Conservation (phyloP, 2,888 invertebrate species). For the Latrodectus elegans region DNA sequence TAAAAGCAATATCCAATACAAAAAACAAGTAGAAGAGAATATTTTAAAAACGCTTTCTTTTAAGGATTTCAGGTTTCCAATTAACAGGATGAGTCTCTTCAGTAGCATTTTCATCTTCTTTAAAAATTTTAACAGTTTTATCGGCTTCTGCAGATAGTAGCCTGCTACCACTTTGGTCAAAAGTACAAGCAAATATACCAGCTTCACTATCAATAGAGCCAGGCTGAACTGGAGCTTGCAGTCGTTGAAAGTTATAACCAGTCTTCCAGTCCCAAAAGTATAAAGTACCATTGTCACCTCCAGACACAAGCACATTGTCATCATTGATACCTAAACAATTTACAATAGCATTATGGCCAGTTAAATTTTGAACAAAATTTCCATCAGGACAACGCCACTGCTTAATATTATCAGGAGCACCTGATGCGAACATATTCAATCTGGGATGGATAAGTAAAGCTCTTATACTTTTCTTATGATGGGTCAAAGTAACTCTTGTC, state of each 20-base stretch:
- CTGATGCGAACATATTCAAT: slow-evolving; percentile 95
- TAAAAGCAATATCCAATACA: neutral
- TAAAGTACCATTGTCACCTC: slow-evolving; percentile 98
- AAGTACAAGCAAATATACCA: slow-evolving; percentile 96
- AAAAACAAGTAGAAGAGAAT: neutral
- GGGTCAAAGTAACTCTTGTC: slow-evolving; percentile 93
- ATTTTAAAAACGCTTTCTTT: slow-evolving; percentile 87
- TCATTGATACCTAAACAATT: slow-evolving; percentile 96
- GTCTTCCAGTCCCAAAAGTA: slow-evolving; percentile 99
- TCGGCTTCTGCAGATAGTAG: slow-evolving; percentile 98
- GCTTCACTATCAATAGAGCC: slow-evolving; percentile 99
- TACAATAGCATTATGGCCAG: slow-evolving; percentile 97
- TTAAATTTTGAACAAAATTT: slow-evolving; percentile 95
- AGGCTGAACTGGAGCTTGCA: slow-evolving; percentile 93
- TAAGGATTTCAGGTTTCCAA: slow-evolving; percentile 97
- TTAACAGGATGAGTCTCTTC: slow-evolving; percentile 91
- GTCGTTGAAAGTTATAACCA: slow-evolving; percentile 97
- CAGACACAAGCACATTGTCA: slow-evolving; percentile 96
- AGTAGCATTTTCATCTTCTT: slow-evolving; percentile 92
- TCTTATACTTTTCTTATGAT: slow-evolving; percentile 93
- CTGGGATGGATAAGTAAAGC: slow-evolving; percentile 79
- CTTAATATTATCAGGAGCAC: slow-evolving; percentile 98
- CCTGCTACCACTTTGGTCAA: slow-evolving; percentile 94
- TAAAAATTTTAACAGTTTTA: slow-evolving; percentile 99
- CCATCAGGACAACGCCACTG: slow-evolving; percentile 99